Evolutionary conservation across 1,140 invertebrate species (phyloP).

Genomic region (Zaprionus taronus): DNA sequence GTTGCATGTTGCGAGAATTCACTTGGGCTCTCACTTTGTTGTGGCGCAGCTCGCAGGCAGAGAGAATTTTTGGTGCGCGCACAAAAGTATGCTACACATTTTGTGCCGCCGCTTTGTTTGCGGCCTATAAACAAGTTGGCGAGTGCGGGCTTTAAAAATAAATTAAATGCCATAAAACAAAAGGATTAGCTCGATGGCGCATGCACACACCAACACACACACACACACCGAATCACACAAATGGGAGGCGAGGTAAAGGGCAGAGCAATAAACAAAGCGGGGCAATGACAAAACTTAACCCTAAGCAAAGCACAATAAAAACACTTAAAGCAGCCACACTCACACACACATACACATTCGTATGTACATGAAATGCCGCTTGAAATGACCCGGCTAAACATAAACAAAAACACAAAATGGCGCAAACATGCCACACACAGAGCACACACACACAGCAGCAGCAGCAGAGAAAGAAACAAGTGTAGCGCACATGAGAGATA

Average conservation of each 20-base stretch:
- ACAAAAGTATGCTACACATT: conserved; percentile 48
- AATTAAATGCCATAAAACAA: conserved; percentile 82
- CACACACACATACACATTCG: conserved; percentile 21
- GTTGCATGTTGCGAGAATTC: conserved; percentile 55
- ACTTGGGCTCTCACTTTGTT: not conserved
- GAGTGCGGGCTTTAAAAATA: conserved; percentile 73
- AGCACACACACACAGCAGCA: conserved; percentile 24
- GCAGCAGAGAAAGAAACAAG: conserved; percentile 57
- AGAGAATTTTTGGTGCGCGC: conserved; percentile 18
- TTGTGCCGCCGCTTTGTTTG: conserved; percentile 55
- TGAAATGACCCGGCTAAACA: conserved; percentile 79
- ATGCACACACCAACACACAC: conserved; percentile 24
- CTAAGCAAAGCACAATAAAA: conserved; percentile 79
- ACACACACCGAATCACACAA: conserved; percentile 1
- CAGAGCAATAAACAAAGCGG: conserved; percentile 70
- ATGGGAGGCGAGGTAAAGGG: conserved; percentile 13
- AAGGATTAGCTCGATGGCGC: conserved; percentile 71
- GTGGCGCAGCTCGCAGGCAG: not conserved
- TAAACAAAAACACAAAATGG: conserved; percentile 83
- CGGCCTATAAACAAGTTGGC: conserved; percentile 64
- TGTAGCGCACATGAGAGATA: conserved; percentile 80
- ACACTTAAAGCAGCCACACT: conserved; percentile 65
- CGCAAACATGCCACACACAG: conserved; percentile 72
- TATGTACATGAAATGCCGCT: conserved; percentile 29
- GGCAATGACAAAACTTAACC: conserved; percentile 81